Evolutionary conservation across 2,888 invertebrate species (phyloP).

Genomic region (Eucera pruinosa): DNA sequence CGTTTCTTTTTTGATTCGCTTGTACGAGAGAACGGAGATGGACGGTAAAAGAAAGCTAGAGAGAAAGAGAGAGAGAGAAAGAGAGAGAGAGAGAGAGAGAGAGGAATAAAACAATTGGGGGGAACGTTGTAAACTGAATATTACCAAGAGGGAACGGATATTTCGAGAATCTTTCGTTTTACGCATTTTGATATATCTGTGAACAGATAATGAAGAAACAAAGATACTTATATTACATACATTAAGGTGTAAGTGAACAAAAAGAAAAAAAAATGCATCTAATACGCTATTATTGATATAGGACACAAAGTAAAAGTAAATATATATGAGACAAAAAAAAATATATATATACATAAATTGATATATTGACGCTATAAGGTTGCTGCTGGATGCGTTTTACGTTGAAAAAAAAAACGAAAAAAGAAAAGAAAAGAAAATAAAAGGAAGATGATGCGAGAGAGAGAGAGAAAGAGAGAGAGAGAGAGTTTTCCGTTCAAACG

Average conservation of each 20-base stretch:
- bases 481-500: conserved; percentile 67
- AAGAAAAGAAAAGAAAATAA: too few species aligned
- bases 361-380: conserved; percentile 78
- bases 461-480: too few species aligned
- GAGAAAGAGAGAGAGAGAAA: too few species aligned
- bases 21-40: conserved; percentile 42
- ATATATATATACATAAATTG: conserved; percentile 76
- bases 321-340: conserved; percentile 76
- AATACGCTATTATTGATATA: conserved; percentile 82
- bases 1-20: conserved; percentile 74
- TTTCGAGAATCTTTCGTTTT: conserved; percentile 80
- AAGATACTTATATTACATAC: conserved; percentile 83
- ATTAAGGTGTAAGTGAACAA: conserved; percentile 82
- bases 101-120: not conserved
- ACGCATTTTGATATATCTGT: conserved; percentile 81
- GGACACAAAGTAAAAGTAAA: conserved; percentile 80
- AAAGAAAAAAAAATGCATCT: conserved; percentile 79
- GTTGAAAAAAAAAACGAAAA: conserved; percentile 51
- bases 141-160: conserved; percentile 70
- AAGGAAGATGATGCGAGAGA: conserved; percentile 48
- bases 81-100: too few species aligned
- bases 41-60: not conserved
- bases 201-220: conserved; percentile 72
- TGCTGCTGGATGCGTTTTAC: conserved; percentile 79
- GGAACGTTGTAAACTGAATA: conserved; percentile 54